Base-by-base conservation (phyloP, 1,140 invertebrate genomes). In the Drosophila pseudoananassae region DNA sequence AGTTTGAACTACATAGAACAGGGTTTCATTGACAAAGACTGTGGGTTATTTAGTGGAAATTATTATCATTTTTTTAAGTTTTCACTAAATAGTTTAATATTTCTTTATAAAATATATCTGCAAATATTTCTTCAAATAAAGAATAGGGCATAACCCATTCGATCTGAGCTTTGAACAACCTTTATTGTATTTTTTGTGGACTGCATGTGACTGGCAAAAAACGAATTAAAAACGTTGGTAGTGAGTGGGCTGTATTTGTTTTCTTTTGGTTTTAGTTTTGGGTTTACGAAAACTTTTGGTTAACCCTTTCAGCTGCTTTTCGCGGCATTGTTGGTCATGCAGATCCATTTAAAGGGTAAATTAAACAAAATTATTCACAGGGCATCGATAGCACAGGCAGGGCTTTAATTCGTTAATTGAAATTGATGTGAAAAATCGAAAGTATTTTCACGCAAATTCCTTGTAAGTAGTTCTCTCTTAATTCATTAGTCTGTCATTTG, bases 401-500 rank as follows among this genome's bases (percentile, higher is more conserved):
- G 31, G 36, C 15, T 33, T 65, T 27, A 59, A 63, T 82, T 14
- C 36, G 66, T 63, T 82, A 78, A 85, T 87, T 75, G 70, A 76
- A 69, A 87, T 87, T 71, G 57, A 87, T 87, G 47, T 53, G 9
- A 14, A 40, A 45, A 36, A 38, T n/a, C 17, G 43, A 45, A 15
- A 25, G n/a, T 27, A 50, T 54, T 50, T 54, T 9, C 14, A 1
- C 31, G 9, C 56, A 84, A 85, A 80, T 74, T 52, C 45, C 82
- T 78, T 49, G 64, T 57, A 78, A 88, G 70, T 88, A 87, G 82
- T 85, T 85, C 61, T 33, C 12, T 49, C 57, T 20, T 20, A 85
- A 85, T 84, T 85, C 77, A 85, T 80, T 84, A 73, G 47, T 52
- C 54, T 70, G 73, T 60, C 63, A 85, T 85, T 85, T 87, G 73